Percentiles rank a stretch among this genome's conserved stretches.
Conservation (phyloP, 2,797 vertebrate species). For the Parotocinclus haroldoi region DNA sequence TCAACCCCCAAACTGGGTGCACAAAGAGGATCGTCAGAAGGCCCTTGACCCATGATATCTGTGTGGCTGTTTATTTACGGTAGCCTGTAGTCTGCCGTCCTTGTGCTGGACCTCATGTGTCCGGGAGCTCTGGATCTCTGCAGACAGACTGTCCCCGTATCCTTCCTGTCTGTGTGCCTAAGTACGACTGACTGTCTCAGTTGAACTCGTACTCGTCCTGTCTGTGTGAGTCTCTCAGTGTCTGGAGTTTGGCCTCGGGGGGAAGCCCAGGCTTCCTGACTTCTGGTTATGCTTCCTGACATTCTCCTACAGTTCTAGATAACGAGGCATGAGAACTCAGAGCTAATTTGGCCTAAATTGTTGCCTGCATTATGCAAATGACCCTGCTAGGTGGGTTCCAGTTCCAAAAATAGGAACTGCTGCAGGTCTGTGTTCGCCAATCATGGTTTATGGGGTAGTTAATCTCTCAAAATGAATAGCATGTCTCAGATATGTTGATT, state of each 20-base stretch:
- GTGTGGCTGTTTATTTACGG: constrained; percentile 11
- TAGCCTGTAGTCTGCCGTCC: constrained; percentile 41
- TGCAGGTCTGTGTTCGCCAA: no score
- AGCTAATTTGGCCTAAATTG: no score
- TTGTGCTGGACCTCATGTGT: constrained; percentile 53
- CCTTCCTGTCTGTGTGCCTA: constrained; percentile 22
- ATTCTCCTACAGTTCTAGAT: no score
- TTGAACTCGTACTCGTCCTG: neutral
- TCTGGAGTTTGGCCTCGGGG: neutral
- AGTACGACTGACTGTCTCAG: constrained; percentile 13
- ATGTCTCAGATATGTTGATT: no score
- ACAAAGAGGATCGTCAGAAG: neutral
- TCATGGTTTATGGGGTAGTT: no score
- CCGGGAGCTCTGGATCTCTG: constrained; percentile 42
- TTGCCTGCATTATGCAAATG: no score
- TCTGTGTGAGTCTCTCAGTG: neutral
- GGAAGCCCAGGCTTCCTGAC: constrained; percentile 12
- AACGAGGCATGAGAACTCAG: no score
- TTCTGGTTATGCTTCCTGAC: constrained; percentile 2
- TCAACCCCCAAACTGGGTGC: no score
- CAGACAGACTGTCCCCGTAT: constrained; percentile 2
- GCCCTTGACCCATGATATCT: constrained; percentile 1
- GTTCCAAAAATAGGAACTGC: no score
- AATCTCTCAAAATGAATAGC: no score
- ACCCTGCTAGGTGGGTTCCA: no score